These are phyloP conservation scores for Charina bottae DNA, from an alignment of 2,113 vertebrate genomes.

Conservation along the genomic window DNA sequence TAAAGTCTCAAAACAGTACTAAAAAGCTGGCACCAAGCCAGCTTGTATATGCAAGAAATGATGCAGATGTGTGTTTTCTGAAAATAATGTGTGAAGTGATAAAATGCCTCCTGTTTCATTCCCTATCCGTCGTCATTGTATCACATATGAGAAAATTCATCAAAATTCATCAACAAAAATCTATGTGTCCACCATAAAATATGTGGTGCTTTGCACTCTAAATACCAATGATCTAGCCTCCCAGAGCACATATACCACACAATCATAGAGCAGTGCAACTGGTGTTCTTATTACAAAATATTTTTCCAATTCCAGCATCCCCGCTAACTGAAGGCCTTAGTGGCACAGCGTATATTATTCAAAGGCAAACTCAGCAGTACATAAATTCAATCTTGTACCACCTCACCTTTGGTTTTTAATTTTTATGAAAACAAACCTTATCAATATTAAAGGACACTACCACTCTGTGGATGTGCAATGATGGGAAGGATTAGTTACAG, in stretches of 20 bases:
- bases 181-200: neutral
- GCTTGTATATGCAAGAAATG: neutral
- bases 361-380: neutral
- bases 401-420: neutral
- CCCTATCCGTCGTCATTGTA: neutral
- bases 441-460: neutral
- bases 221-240: neutral
- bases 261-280: neutral
- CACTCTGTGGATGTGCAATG: neutral
- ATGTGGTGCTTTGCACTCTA: neutral
- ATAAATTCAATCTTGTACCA: neutral
- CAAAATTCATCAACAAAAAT: neutral
- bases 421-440: neutral
- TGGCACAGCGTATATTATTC: neutral
- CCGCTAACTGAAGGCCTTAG: neutral
- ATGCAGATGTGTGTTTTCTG: neutral
- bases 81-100: neutral
- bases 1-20: neutral
- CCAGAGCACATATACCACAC: neutral
- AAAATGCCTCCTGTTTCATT: neutral
- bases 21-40: neutral
- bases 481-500: neutral
- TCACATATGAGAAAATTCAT: neutral
- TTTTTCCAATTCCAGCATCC: neutral
- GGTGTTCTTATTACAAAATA: neutral